Conservation (phyloP, 2,113 vertebrate species). For the Syrmaticus mikado region DNA sequence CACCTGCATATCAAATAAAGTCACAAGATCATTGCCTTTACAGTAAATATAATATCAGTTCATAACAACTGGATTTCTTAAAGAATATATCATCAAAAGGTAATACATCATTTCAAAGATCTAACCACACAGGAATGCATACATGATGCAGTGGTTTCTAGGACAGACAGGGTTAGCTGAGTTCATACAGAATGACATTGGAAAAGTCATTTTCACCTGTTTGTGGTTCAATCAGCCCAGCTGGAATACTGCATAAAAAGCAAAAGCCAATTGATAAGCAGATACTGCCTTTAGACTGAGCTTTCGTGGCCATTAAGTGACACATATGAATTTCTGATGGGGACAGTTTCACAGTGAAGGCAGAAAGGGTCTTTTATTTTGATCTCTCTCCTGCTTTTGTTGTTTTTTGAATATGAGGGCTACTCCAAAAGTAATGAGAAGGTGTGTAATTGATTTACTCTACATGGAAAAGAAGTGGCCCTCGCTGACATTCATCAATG, state of each 20-base stretch:
- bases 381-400: background rate
- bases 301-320: background rate
- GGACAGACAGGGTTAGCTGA: background rate
- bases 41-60: conserved; percentile 31
- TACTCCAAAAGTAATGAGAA: too few relatives aligned
- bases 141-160: background rate
- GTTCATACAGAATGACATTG: conserved; percentile 45
- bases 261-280: conserved; percentile 34
- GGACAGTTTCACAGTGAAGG: background rate
- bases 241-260: conserved; percentile 46
- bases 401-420: background rate
- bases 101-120: conserved; percentile 30
- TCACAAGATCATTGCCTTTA: conserved; percentile 55
- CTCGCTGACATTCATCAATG: too few relatives aligned
- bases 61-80: conserved; percentile 30
- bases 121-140: background rate
- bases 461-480: too few relatives aligned
- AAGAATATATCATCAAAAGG: conserved; percentile 25
- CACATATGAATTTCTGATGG: conserved; percentile 15
- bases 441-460: too few relatives aligned
- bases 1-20: conserved; percentile 64
- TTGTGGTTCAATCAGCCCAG: conserved; percentile 35
- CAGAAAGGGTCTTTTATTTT: background rate
- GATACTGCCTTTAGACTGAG: conserved; percentile 33
- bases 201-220: conserved; percentile 57